These are phyloP conservation scores for Chromoteleia sp. DNA, from an alignment of 2,888 invertebrate genomes.

Conservation along the genomic window DNA sequence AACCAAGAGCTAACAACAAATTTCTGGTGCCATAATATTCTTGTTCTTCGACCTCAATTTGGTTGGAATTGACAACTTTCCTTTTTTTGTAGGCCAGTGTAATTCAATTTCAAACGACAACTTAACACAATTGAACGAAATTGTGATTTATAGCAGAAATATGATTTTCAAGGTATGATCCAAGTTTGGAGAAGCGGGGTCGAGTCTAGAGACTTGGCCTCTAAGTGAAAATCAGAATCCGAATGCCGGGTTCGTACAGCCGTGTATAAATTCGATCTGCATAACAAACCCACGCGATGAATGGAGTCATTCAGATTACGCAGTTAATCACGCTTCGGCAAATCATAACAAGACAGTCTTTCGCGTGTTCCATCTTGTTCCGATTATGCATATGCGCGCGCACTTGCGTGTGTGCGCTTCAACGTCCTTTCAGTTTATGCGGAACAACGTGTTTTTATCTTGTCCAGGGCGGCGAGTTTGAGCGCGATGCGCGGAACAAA, in stretches of 20 bases:
- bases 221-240: slow-evolving; percentile 70
- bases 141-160: too few relatives aligned
- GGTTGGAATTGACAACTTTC: too few relatives aligned
- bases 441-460: slow-evolving; percentile 42
- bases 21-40: too few relatives aligned
- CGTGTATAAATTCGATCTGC: slow-evolving; percentile 80
- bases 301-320: slow-evolving; percentile 81
- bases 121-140: too few relatives aligned
- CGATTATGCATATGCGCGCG: slow-evolving; percentile 60
- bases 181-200: slow-evolving; percentile 24
- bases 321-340: slow-evolving; percentile 80
- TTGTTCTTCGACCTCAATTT: too few relatives aligned
- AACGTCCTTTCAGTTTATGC: slow-evolving; percentile 55
- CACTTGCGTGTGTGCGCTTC: slow-evolving; percentile 49
- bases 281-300: slow-evolving; percentile 81
- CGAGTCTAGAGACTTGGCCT: slow-evolving; percentile 24
- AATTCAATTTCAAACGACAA: too few relatives aligned
- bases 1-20: too few relatives aligned
- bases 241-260: slow-evolving; percentile 75
- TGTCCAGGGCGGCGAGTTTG: slow-evolving; percentile 22
- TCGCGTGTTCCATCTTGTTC: slow-evolving; percentile 63
- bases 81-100: too few relatives aligned
- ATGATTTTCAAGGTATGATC: slow-evolving; percentile 6
- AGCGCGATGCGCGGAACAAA: slow-evolving; percentile 35
- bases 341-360: slow-evolving; percentile 70